A percentile compares a stretch with the other conserved stretches of the same genome.
Evolutionary conservation across 1,140 invertebrate genomes (phyloP).

Genomic region (Drosophila kohkoa): DNA sequence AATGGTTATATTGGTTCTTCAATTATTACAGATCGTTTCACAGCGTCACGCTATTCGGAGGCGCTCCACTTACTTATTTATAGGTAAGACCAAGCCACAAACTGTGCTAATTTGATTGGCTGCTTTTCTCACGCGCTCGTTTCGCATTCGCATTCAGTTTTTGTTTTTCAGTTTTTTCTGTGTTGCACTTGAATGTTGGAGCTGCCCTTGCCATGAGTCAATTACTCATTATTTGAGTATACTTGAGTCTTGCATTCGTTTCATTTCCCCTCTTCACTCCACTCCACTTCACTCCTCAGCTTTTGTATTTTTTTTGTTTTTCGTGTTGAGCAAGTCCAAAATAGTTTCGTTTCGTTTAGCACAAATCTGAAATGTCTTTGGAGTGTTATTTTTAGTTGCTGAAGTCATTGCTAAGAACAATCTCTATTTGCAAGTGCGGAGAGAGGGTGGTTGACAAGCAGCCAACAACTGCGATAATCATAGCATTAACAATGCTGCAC

Average conservation of each 20-base stretch:
- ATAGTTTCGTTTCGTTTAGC: conserved; percentile 54
- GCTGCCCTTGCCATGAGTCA: conserved; percentile 76
- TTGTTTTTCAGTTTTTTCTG: conserved; percentile 1
- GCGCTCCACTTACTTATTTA: conserved; percentile 51
- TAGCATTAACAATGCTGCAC: conserved; percentile 51
- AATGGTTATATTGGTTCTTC: conserved; percentile 5
- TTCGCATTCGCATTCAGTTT: conserved; percentile 48
- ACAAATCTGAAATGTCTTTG: conserved; percentile 47
- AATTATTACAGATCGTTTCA: conserved; percentile 40
- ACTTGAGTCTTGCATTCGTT: conserved; percentile 24
- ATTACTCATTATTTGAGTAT: conserved; percentile 43
- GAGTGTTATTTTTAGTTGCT: conserved; percentile 70
- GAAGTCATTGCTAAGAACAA: conserved; percentile 62
- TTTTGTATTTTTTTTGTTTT: neutral
- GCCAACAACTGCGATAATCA: conserved; percentile 40
- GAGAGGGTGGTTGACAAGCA: conserved; percentile 12
- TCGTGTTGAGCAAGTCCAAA: conserved; percentile 36
- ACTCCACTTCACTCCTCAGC: neutral
- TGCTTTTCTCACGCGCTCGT: conserved; percentile 79
- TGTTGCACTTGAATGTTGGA: conserved; percentile 64
- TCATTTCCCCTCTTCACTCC: too few species aligned
- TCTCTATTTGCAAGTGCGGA: neutral
- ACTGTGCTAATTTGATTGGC: conserved; percentile 47
- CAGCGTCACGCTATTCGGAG: conserved; percentile 34
- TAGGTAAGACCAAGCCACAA: conserved; percentile 34